These are phyloP conservation scores for Leptopilina boulardi DNA, from an alignment of 1,140 invertebrate genomes.

Conservation along the genomic window DNA sequence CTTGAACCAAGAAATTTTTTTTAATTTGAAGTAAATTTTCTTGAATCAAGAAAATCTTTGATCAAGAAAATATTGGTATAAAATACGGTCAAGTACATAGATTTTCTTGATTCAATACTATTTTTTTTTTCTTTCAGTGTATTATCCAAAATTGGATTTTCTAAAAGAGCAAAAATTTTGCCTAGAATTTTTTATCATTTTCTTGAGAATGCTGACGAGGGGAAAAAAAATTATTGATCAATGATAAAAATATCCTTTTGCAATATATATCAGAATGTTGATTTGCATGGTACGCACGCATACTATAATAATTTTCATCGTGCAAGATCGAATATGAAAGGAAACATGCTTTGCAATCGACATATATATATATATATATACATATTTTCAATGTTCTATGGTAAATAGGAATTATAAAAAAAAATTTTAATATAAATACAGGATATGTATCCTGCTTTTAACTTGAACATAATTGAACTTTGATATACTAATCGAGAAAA, in stretches of 20 bases:
- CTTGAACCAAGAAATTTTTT: no score
- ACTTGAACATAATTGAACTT: conserved; percentile 2
- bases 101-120: no score
- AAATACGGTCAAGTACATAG: no score
- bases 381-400: no score
- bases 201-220: background rate
- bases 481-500: conserved; percentile 53
- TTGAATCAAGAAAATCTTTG: no score
- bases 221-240: background rate
- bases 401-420: background rate
- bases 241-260: conserved; percentile 14
- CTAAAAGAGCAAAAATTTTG: no score
- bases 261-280: background rate
- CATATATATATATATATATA: background rate
- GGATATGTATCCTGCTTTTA: background rate
- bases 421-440: background rate
- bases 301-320: background rate
- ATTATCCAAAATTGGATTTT: no score
- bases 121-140: no score
- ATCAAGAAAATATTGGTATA: no score
- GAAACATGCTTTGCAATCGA: conserved; percentile 13
- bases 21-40: no score
- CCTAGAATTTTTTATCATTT: no score
- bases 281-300: conserved; percentile 6
- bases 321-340: background rate